Conservation (phyloP, 1,140 invertebrate genomes). For the Listronotus bonariensis region DNA sequence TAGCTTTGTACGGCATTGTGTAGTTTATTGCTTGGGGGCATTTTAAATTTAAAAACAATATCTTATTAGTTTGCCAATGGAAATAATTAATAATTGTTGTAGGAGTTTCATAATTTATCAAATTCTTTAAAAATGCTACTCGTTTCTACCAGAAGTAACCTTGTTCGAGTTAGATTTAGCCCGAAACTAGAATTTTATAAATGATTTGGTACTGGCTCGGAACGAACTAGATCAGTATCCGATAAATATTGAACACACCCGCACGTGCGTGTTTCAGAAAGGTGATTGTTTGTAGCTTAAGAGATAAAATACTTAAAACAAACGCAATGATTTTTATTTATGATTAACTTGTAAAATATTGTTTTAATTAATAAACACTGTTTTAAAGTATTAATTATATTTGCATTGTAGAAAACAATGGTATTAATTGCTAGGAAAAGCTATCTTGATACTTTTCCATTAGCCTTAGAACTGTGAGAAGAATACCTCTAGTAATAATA, state of each 20-base stretch:
- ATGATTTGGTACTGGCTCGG: conserved; percentile 23
- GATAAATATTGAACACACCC: conserved; percentile 32
- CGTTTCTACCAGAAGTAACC: conserved; percentile 9
- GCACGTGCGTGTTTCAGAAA: conserved; percentile 26
- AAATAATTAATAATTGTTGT: conserved; percentile 18
- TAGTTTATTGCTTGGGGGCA: background rate
- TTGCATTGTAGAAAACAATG: no score
- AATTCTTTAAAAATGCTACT: conserved; percentile 17
- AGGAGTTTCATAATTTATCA: background rate
- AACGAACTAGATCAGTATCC: conserved; percentile 29
- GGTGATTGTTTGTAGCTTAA: conserved; percentile 15
- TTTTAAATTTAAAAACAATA: conserved; percentile 9
- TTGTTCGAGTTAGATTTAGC: conserved; percentile 29
- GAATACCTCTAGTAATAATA: no score
- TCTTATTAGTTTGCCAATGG: conserved; percentile 17
- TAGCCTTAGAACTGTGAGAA: no score
- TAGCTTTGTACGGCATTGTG: no score
- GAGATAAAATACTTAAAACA: conserved; percentile 13
- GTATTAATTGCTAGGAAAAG: no score
- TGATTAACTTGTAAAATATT: no score
- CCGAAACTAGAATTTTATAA: conserved; percentile 26
- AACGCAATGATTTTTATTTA: conserved; percentile 10
- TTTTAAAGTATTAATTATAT: no score
- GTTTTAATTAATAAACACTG: no score
- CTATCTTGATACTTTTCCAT: no score